Evolutionary conservation across 2,888 invertebrate species (phyloP).

Genomic region (Augiades crinisus): DNA sequence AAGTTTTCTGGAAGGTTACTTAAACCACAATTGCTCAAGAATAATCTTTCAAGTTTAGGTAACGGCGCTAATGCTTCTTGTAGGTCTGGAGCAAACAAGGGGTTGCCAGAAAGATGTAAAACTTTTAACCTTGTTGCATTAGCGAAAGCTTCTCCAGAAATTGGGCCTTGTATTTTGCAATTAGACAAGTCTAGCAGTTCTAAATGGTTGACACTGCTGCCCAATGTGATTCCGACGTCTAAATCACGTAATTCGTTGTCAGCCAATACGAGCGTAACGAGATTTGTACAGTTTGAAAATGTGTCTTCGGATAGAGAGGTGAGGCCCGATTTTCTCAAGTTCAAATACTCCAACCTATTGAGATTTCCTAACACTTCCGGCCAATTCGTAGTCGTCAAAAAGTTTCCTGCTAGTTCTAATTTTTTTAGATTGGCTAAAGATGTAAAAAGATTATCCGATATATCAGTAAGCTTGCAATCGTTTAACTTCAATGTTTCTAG

Average conservation of each 20-base stretch:
- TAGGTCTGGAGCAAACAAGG: constrained; percentile 84
- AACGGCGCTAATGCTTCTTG: constrained; percentile 84
- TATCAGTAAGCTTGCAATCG: constrained; percentile 82
- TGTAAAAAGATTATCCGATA: constrained; percentile 80
- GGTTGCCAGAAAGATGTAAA: constrained; percentile 85
- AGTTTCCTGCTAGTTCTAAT: constrained; percentile 83
- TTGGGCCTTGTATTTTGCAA: constrained; percentile 84
- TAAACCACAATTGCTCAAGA: constrained; percentile 85
- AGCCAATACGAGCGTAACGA: constrained; percentile 83
- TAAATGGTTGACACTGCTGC: constrained; percentile 83
- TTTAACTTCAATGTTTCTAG: constrained; percentile 85
- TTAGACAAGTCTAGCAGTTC: constrained; percentile 85
- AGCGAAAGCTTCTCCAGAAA: constrained; percentile 85
- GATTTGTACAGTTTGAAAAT: constrained; percentile 84
- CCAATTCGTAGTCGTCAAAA: constrained; percentile 81
- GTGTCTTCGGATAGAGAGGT: constrained; percentile 83
- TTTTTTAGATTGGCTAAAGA: constrained; percentile 83
- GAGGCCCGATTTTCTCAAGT: constrained; percentile 83
- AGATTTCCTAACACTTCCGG: constrained; percentile 82
- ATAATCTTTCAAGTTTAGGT: constrained; percentile 83
- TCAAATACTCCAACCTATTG: constrained; percentile 82
- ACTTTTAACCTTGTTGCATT: constrained; percentile 85
- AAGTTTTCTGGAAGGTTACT: constrained; percentile 84
- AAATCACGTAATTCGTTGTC: constrained; percentile 84
- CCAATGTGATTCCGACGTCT: constrained; percentile 83